Conservation (phyloP, 2,797 vertebrate species). For the Merluccius polli region DNA sequence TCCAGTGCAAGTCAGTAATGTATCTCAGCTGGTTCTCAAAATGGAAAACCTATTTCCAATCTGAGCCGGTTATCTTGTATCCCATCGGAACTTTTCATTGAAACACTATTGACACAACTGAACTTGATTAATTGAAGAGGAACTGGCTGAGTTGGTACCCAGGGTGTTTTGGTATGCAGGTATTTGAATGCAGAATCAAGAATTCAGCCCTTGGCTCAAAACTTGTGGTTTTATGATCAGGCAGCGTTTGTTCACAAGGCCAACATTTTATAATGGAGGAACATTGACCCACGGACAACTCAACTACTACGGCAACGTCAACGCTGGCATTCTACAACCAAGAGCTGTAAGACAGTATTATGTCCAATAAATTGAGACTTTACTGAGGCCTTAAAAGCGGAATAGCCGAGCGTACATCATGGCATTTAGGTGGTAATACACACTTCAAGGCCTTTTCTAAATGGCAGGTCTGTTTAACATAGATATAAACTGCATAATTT, state of each 20-base stretch:
- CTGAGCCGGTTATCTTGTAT: not conserved
- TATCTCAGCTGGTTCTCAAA: not conserved
- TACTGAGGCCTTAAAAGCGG: not conserved
- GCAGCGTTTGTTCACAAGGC: not conserved
- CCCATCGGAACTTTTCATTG: not conserved
- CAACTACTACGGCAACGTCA: not conserved
- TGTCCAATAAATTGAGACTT: not conserved
- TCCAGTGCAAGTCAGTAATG: not conserved
- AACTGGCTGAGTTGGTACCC: not conserved
- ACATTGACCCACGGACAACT: not conserved
- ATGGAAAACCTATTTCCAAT: slow-evolving; percentile 4
- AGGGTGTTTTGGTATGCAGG: not conserved
- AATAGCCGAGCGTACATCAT: not conserved
- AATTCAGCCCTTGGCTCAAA: not conserved
- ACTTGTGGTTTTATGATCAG: not conserved
- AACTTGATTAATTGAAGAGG: not conserved
- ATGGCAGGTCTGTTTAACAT: not conserved
- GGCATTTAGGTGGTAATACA: not conserved
- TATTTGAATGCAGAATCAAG: not conserved
- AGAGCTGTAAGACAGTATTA: not conserved
- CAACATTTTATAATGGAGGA: not conserved
- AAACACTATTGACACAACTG: not conserved
- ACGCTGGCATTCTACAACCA: not conserved
- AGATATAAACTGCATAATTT: not conserved
- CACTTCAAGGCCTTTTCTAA: not conserved